Percentiles rank a stretch among this genome's conserved stretches.
Evolutionary conservation across 2,113 vertebrate species (phyloP).

Genomic region (Nothoprocta pentlandii): DNA sequence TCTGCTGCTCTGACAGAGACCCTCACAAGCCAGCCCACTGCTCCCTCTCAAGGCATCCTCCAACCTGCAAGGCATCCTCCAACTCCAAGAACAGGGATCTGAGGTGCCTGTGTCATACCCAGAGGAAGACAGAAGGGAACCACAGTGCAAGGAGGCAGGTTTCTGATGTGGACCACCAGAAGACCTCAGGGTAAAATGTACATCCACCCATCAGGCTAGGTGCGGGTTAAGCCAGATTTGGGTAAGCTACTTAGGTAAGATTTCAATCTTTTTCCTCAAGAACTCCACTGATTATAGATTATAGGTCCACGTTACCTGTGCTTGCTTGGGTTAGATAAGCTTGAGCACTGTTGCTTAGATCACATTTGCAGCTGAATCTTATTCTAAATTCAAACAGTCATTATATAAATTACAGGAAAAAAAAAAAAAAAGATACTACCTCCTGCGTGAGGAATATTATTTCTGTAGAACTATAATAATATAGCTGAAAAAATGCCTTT

Average conservation of each 20-base stretch:
- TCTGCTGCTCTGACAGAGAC: not conserved
- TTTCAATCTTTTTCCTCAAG: not conserved
- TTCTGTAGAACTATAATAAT: not conserved
- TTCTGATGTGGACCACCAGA: not conserved
- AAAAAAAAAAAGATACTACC: not conserved
- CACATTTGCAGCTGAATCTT: not conserved
- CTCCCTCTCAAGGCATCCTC: not conserved
- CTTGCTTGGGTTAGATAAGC: not conserved
- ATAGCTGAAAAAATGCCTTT: not conserved
- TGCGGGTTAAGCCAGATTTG: not conserved
- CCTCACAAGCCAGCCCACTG: not conserved
- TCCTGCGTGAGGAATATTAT: not conserved
- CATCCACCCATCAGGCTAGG: not conserved
- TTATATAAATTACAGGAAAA: not conserved
- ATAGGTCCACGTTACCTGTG: not conserved
- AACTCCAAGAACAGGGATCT: not conserved
- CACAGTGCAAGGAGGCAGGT: not conserved
- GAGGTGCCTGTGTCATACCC: not conserved
- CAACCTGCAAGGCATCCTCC: not conserved
- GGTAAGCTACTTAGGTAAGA: not conserved
- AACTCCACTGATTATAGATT: not conserved
- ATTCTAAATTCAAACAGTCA: not conserved
- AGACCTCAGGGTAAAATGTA: not conserved
- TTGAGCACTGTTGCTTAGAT: not conserved
- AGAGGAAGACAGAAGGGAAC: not conserved